Percentiles rank a stretch among this genome's conserved stretches.
Conservation (phyloP, 2,888 invertebrate genomes). For the Lithophane socia region DNA sequence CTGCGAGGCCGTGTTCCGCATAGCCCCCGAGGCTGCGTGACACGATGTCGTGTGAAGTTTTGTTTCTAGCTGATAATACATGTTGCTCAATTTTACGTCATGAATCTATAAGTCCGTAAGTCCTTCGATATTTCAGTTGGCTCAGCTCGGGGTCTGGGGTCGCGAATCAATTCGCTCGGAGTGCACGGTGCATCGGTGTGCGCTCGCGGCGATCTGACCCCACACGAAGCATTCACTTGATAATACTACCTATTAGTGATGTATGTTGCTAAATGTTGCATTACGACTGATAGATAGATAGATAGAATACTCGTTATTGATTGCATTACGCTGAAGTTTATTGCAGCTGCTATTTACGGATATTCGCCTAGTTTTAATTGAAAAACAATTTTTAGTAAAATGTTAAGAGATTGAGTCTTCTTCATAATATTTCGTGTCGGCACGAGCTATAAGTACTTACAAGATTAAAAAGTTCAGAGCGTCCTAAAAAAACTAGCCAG, state of each 20-base stretch:
- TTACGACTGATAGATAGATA: conserved; percentile 2
- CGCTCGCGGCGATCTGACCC: conserved; percentile 52
- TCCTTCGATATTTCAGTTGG: background rate
- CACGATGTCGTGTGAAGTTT: conserved; percentile 3
- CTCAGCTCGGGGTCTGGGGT: conserved; percentile 15
- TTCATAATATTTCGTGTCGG: background rate
- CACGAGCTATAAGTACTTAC: background rate
- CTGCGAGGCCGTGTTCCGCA: conserved; percentile 7
- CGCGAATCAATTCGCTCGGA: conserved; percentile 61
- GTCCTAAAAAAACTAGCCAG: background rate
- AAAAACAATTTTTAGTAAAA: background rate
- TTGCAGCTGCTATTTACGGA: background rate
- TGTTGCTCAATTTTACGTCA: background rate
- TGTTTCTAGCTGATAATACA: background rate
- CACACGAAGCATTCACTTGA: conserved; percentile 45
- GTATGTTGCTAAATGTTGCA: conserved; percentile 15
- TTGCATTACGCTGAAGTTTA: background rate
- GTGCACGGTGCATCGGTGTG: conserved; percentile 23
- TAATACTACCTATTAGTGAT: conserved; percentile 25
- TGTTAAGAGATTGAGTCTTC: background rate
- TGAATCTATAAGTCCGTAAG: background rate
- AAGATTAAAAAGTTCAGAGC: background rate
- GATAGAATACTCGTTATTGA: too few relatives aligned
- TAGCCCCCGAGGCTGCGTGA: conserved; percentile 14
- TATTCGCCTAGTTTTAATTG: background rate